phyloP scores from a whole-genome alignment of 1,140 invertebrate species.

The Pseudachorutes palmiensis region DNA sequence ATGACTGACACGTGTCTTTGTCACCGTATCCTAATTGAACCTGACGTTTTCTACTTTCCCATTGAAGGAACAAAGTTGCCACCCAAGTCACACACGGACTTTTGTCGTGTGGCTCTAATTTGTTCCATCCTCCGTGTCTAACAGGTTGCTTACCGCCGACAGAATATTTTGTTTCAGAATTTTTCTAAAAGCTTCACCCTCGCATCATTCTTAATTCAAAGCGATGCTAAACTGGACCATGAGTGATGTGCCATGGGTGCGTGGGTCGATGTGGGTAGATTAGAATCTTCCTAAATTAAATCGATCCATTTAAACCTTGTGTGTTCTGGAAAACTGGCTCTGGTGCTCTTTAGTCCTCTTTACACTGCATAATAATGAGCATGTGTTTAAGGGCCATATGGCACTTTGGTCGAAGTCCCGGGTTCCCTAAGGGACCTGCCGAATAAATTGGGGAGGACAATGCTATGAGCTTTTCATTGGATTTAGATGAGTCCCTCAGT shows the following conservation, averaged over 20 bases:
- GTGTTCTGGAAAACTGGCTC: neutral
- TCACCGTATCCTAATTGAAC: neutral
- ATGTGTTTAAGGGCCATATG: conserved; percentile 22
- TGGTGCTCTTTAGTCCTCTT: neutral
- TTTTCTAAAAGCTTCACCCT: too few species aligned
- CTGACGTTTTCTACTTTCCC: neutral
- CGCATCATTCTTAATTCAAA: too few species aligned
- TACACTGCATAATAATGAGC: conserved; percentile 7
- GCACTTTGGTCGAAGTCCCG: conserved; percentile 14
- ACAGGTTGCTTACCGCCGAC: too few species aligned
- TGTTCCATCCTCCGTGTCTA: neutral
- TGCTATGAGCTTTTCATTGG: conserved; percentile 34
- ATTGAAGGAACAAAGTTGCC: neutral
- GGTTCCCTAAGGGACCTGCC: conserved; percentile 16
- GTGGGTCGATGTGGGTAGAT: too few species aligned
- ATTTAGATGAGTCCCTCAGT: conserved; percentile 34
- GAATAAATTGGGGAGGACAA: conserved; percentile 8
- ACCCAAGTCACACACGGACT: neutral
- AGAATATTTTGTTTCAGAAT: too few species aligned
- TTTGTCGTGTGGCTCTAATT: neutral
- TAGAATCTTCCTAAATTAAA: too few species aligned
- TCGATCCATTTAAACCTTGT: too few species aligned
- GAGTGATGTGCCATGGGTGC: too few species aligned
- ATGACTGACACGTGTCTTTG: neutral
- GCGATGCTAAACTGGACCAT: too few species aligned